A percentile compares a stretch with the other conserved stretches of the same genome.
phyloP scores from a whole-genome alignment of 64 coral and sea anemone genomes.

The Stichodactyla mertensii region DNA sequence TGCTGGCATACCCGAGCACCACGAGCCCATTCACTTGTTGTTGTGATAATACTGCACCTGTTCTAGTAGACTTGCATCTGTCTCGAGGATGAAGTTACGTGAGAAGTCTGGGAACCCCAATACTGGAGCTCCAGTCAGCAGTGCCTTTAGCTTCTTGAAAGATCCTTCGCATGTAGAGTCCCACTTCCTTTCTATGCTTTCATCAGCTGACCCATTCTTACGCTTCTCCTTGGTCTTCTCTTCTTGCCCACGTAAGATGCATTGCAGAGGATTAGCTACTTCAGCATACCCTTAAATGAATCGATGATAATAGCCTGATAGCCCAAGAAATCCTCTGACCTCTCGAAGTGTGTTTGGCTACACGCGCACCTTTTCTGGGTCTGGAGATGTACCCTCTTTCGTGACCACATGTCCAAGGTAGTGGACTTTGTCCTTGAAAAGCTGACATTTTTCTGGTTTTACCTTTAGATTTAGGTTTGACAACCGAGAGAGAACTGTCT shows the following conservation, averaged over 20 bases:
- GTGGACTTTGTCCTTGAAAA: conserved; percentile 21
- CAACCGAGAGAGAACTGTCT: conserved; percentile 1
- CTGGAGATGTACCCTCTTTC: conserved; percentile 12
- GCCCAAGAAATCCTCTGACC: conserved; percentile 25
- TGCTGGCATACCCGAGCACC: conserved; percentile 49
- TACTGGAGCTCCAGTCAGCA: conserved; percentile 38
- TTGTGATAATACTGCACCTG: conserved; percentile 54
- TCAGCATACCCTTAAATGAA: background rate
- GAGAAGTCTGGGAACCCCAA: conserved; percentile 59
- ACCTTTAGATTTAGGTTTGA: conserved; percentile 11
- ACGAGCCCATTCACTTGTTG: conserved; percentile 26
- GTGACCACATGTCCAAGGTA: conserved; percentile 35
- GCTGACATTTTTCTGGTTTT: conserved; percentile 27
- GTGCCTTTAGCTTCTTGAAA: conserved; percentile 25
- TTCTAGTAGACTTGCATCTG: conserved; percentile 24
- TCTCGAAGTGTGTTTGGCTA: conserved; percentile 23
- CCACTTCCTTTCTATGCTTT: conserved; percentile 16
- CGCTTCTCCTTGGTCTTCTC: background rate
- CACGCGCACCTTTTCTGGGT: conserved; percentile 37
- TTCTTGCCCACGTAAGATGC: background rate
- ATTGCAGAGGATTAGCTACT: background rate
- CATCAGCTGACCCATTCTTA: background rate
- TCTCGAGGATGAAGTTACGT: conserved; percentile 38
- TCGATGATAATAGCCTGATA: background rate
- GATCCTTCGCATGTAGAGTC: conserved; percentile 19